Base-by-base conservation (phyloP, 2,888 invertebrate species). In the Baccha elongata region DNA sequence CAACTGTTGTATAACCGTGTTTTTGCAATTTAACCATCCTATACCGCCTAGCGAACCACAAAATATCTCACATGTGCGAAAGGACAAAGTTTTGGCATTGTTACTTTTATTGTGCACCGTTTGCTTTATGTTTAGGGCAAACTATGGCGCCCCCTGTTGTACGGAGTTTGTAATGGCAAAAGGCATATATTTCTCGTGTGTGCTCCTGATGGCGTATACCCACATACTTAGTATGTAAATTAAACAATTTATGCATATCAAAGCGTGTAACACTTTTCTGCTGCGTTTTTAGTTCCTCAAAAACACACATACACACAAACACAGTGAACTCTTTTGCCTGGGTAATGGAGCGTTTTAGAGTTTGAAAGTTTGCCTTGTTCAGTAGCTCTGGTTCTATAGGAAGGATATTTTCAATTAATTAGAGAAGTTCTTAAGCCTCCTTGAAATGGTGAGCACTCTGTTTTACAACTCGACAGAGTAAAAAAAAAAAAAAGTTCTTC, bases 391-490 rank as follows among this genome's bases (percentile, higher is more conserved):
- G n/a, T n/a, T n/a, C n/a, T n/a, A n/a, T n/a, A 15, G 26, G 53
- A 71, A 62, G 81, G 65, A 65, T 58, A 71, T 76, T 81, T 81
- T 72, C 81, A 81, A 81, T 81, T 81, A 81, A 81, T 81, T 76
- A 81, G 71, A 40, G 53, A 81, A 81, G 76, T 81, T 81, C 62
- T 15, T 19, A 50, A 62, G 71, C 76, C 71, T 65, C 10, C 62
- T 68, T 68, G 74, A 68, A 80, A 48, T 62, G 29, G 62, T 32
- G 62, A 53, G 71, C 26, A 48, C 55, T 58, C 44, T 58, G 65
- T 40, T 65, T 74, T 64, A 37, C 42, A 62, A 11, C 37, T 19
- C 35, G 6, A 5, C 1, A 5, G 42, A 46, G 13, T 11, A 2
- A 8, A 23, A n/a, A 26, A 42, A 60, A 5, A 23, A 44, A 42